phyloP scores from a whole-genome alignment of 1,140 invertebrate genomes.

The Papilio polyxenes region DNA sequence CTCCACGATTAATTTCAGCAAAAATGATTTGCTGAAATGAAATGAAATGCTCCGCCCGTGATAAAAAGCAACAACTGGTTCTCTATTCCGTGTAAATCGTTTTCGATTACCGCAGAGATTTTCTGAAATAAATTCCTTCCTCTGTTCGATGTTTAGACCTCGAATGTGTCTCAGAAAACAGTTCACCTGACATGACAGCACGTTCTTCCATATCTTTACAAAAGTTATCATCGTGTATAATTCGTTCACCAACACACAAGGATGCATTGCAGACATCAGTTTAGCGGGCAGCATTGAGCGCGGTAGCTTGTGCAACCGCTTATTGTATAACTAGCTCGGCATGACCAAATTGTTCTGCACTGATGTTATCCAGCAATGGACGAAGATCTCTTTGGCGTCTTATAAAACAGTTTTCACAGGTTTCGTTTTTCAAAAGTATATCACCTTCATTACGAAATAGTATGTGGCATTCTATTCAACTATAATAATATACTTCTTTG shows the following conservation, averaged over 20 bases:
- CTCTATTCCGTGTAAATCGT: slow-evolving; percentile 22
- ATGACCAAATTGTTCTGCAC: slow-evolving; percentile 42
- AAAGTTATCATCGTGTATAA: slow-evolving; percentile 42
- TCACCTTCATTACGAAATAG: slow-evolving; percentile 41
- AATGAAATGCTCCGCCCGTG: slow-evolving; percentile 48
- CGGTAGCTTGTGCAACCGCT: slow-evolving; percentile 40
- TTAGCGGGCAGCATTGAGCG: slow-evolving; percentile 39
- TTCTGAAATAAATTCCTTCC: slow-evolving; percentile 42
- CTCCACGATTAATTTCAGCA: slow-evolving; percentile 51
- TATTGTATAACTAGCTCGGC: slow-evolving; percentile 45
- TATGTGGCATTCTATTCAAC: too few species aligned
- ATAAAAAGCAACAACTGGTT: slow-evolving; percentile 41
- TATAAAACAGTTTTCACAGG: slow-evolving; percentile 42
- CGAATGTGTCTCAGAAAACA: slow-evolving; percentile 40
- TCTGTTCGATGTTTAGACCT: slow-evolving; percentile 38
- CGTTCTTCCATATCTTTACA: slow-evolving; percentile 42
- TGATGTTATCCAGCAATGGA: slow-evolving; percentile 37
- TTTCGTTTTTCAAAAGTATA: not conserved
- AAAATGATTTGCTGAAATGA: slow-evolving; percentile 40
- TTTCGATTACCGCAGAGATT: slow-evolving; percentile 7
- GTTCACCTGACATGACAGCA: slow-evolving; percentile 42
- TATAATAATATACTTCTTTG: too few species aligned
- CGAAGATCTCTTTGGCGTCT: slow-evolving; percentile 43
- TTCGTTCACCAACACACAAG: slow-evolving; percentile 40
- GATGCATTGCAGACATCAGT: slow-evolving; percentile 17